Evolutionary conservation across 1,140 invertebrate species (phyloP).

Genomic region (Lordiphosa mommai): DNA sequence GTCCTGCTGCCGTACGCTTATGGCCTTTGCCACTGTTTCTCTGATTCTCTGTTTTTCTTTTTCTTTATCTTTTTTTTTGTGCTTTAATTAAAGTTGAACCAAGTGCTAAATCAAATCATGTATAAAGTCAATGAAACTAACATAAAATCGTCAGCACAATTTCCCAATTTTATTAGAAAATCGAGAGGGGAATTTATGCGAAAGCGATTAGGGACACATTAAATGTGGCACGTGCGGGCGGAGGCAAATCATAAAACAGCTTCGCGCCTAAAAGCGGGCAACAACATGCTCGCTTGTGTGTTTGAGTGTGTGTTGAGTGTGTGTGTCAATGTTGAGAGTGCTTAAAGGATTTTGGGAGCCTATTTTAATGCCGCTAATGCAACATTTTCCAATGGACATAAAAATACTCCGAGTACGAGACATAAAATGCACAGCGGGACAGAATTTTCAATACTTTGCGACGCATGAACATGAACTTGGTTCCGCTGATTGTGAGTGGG

Average conservation of each 20-base stretch:
- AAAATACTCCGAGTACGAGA: constrained; percentile 43
- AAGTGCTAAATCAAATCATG: constrained; percentile 58
- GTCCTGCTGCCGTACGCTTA: no score
- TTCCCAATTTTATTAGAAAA: constrained; percentile 53
- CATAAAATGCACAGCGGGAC: constrained; percentile 50
- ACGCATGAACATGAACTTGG: no score
- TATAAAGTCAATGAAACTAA: constrained; percentile 56
- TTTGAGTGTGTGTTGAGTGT: constrained; percentile 15
- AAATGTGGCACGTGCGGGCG: constrained; percentile 24
- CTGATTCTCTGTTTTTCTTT: constrained; percentile 3
- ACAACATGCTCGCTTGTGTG: background rate
- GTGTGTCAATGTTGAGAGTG: constrained; percentile 19
- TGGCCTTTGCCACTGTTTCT: no score
- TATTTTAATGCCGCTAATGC: constrained; percentile 71
- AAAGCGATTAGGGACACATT: constrained; percentile 66
- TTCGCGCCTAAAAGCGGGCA: constrained; percentile 43
- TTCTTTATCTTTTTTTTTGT: constrained; percentile 21
- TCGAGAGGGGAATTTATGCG: constrained; percentile 61
- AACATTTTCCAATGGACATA: constrained; percentile 66
- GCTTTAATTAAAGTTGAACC: constrained; percentile 54
- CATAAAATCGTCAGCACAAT: constrained; percentile 38
- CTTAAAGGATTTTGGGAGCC: constrained; percentile 60
- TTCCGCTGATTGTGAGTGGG: no score
- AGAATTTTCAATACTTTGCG: background rate
- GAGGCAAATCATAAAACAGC: constrained; percentile 45